Percentiles rank a stretch among this genome's conserved stretches.
phyloP scores from a whole-genome alignment of 2,113 vertebrate species.

The Collichthys lucidus region DNA sequence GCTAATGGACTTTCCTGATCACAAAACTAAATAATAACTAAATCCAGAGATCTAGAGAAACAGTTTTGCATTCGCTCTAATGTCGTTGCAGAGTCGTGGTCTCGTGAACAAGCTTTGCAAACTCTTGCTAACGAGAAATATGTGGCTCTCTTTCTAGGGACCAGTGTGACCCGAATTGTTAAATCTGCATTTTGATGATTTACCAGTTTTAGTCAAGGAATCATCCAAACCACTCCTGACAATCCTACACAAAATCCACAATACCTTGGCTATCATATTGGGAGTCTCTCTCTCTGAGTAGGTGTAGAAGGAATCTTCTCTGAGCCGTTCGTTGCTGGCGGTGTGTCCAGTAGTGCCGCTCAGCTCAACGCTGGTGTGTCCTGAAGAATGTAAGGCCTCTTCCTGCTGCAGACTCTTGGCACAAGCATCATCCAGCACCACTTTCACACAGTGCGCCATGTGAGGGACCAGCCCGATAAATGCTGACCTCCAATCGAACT shows the following conservation, averaged over 20 bases:
- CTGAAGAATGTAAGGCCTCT: slow-evolving; percentile 81
- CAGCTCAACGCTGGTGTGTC: slow-evolving; percentile 74
- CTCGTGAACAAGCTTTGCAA: too few relatives aligned
- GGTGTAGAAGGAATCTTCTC: slow-evolving; percentile 75
- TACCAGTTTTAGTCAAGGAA: neutral
- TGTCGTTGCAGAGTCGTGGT: too few relatives aligned
- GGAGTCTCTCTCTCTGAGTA: slow-evolving; percentile 86
- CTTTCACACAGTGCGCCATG: slow-evolving; percentile 88
- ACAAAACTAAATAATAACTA: neutral
- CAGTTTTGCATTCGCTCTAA: too few relatives aligned
- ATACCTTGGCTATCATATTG: slow-evolving; percentile 92
- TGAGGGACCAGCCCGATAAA: slow-evolving; percentile 88
- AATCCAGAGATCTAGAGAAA: neutral
- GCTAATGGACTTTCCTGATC: neutral
- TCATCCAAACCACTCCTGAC: neutral
- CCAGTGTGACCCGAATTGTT: neutral
- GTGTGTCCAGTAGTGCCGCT: slow-evolving; percentile 59
- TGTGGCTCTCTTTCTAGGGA: too few relatives aligned
- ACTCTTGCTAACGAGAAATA: too few relatives aligned
- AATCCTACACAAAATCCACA: neutral
- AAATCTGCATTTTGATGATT: neutral
- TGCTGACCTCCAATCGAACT: slow-evolving; percentile 92
- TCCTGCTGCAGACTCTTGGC: slow-evolving; percentile 89
- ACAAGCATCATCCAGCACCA: slow-evolving; percentile 88
- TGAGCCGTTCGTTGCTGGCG: slow-evolving; percentile 67